Percentiles rank a stretch among this genome's conserved stretches.
phyloP scores from a whole-genome alignment of 2,113 vertebrate genomes.

The human region GRCh38 chr18:68222001-68222500 shows the following conservation, averaged over 20 bases:
- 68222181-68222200: neutral
- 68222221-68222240: neutral
- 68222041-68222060: neutral
- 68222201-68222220: neutral
- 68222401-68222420: neutral
- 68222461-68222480: neutral
- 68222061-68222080: too few relatives aligned
- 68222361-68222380: neutral
- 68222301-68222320: neutral
- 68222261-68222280: rapidly evolving
- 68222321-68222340: neutral
- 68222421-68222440: neutral
- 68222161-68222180: neutral
- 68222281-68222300: neutral
- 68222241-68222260: neutral
- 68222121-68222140: neutral
- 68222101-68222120: neutral
- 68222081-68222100: neutral
- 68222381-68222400: neutral
- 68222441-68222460: neutral
- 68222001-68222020: neutral
- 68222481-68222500: neutral
- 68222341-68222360: neutral
- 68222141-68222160: neutral
- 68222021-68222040: neutral